phyloP scores from a whole-genome alignment of 2,888 invertebrate genomes.

The Hirudinaria manillensis region DNA sequence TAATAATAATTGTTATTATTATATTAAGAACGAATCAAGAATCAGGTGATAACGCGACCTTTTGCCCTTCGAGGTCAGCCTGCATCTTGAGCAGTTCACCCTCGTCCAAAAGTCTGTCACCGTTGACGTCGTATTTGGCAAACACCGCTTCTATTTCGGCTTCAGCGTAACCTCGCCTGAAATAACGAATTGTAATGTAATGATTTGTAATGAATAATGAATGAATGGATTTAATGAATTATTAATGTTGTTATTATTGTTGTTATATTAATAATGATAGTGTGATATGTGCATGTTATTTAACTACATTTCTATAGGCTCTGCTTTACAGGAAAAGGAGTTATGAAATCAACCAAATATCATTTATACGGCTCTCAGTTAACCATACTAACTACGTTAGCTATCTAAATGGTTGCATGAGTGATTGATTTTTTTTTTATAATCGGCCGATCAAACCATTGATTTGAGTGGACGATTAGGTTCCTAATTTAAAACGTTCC shows the following conservation, averaged over 20 bases:
- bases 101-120: constrained; percentile 56
- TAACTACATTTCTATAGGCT: too few species aligned
- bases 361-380: too few species aligned
- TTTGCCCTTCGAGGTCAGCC: constrained; percentile 57
- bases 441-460: too few species aligned
- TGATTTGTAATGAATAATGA: not conserved
- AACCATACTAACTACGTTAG: too few species aligned
- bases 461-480: not conserved
- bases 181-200: constrained; percentile 37
- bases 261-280: not conserved
- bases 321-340: too few species aligned
- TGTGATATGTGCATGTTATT: too few species aligned
- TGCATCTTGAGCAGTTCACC: constrained; percentile 57
- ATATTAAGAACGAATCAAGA: too few species aligned
- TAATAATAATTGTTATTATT: too few species aligned
- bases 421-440: not conserved
- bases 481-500: too few species aligned
- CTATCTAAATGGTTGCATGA: too few species aligned
- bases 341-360: too few species aligned
- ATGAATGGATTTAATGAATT: not conserved
- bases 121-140: constrained; percentile 62
- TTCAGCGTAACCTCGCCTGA: constrained; percentile 62
- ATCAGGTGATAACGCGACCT: constrained; percentile 40
- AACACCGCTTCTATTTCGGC: constrained; percentile 66
- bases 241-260: not conserved